A percentile compares a stretch with the other conserved stretches of the same genome.
phyloP scores from a whole-genome alignment of 2,113 vertebrate species.

The Pteronura brasiliensis region DNA sequence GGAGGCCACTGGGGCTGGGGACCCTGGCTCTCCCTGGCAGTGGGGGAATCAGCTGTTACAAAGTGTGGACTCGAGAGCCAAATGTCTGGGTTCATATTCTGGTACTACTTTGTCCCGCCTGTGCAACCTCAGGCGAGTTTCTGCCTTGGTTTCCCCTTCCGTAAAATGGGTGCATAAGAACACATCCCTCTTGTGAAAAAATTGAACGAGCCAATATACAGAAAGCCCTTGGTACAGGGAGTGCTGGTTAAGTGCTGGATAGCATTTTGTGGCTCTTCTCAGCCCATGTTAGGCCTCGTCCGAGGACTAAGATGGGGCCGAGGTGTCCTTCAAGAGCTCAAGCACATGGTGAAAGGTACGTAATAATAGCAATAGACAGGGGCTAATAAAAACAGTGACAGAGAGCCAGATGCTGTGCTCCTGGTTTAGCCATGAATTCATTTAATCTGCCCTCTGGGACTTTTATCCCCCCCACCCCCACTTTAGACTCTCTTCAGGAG shows the following conservation, averaged over 20 bases:
- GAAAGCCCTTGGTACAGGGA: background rate
- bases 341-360: background rate
- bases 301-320: background rate
- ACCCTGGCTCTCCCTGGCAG: background rate
- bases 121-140: background rate
- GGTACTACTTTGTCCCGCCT: background rate
- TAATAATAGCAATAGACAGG: background rate
- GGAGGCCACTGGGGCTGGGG: background rate
- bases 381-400: background rate
- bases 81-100: background rate
- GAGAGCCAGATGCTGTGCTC: background rate
- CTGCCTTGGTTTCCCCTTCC: background rate
- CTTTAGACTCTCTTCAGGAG: background rate
- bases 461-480: background rate
- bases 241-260: background rate
- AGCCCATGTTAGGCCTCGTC: background rate
- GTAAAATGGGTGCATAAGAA: background rate
- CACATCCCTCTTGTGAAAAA: background rate
- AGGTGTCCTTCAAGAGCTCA: background rate
- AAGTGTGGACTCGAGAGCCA: background rate
- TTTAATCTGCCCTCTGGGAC: background rate
- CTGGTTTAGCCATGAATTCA: background rate
- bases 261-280: background rate
- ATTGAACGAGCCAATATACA: background rate
- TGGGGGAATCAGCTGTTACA: background rate